Base-by-base conservation (phyloP, 2,797 vertebrate genomes). In the Percopsis omiscomaycus region DNA sequence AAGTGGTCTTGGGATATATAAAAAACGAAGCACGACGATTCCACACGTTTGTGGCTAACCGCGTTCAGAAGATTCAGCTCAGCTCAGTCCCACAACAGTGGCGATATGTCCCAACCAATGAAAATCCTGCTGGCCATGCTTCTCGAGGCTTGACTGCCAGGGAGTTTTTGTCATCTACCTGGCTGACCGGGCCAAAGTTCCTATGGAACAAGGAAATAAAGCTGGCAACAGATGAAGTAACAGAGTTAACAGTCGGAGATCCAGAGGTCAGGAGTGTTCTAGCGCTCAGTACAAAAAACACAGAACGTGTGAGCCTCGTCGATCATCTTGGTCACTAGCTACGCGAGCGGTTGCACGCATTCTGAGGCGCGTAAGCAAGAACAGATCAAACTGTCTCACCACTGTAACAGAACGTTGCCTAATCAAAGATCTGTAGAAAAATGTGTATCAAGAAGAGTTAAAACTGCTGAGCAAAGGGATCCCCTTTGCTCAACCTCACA, bases 11-110 rank as follows among this genome's bases (percentile, higher is more conserved):
- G n/a, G n/a, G n/a, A n/a, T n/a, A n/a, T n/a, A n/a, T n/a, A n/a
- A n/a, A n/a, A n/a, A n/a, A n/a, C n/a, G n/a, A n/a, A n/a, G n/a
- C n/a, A n/a, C n/a, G n/a, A n/a, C n/a, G n/a, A n/a, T n/a, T n/a
- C n/a, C n/a, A 74, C 44, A 76, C 69, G 2, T 76, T 68, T 14
- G 68, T 70, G 2, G 59, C 64, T 3, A 69, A 68, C 42, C 11
- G 44, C 3, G 42, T 74, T 15, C 74, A 71, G 15, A 50, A 27
- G 14, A 74, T 69, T 50, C 55, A 15, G 2, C 47, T 28, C 11
- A 64, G 52, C 48, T 52, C 71, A 45, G 3, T 3, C 4, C 13
- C 68, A 57, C 56, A 71, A 22, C 60, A 65, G 13, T 69, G 69
- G 60, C 0, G 4, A 6, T 62, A 77, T 14, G 56, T 14, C 70